A percentile compares a stretch with the other conserved stretches of the same genome.
Conservation (phyloP, 2,113 vertebrate genomes). For the Actenoides hombroni region DNA sequence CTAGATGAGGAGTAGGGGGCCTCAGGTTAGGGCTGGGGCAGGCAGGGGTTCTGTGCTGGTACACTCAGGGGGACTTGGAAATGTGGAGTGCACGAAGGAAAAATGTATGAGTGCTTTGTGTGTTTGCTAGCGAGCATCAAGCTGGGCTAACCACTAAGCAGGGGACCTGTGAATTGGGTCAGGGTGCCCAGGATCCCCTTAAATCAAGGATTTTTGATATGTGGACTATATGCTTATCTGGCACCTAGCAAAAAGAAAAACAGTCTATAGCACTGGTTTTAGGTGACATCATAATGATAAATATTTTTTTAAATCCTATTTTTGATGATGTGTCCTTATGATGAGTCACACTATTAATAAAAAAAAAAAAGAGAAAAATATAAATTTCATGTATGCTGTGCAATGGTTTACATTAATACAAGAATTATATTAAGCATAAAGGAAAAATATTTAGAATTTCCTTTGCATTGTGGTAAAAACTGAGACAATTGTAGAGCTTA, state of each 20-base stretch:
- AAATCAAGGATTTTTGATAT: background rate
- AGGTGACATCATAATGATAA: background rate
- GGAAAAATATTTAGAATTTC: background rate
- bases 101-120: background rate
- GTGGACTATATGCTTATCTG: background rate
- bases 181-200: background rate
- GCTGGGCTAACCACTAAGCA: background rate
- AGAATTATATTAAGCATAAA: background rate
- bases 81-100: background rate
- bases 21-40: too few relatives aligned
- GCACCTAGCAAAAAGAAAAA: background rate
- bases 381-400: background rate
- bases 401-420: background rate
- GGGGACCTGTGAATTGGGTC: background rate
- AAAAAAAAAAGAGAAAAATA: background rate
- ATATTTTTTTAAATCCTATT: background rate
- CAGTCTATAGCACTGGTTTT: background rate
- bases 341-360: background rate
- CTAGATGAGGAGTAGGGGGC: too few relatives aligned
- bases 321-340: background rate
- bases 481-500: background rate
- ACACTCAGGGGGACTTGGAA: background rate
- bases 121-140: background rate
- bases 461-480: background rate
- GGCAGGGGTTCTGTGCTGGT: background rate